A percentile compares a stretch with the other conserved stretches of the same genome.
Conservation (phyloP, 2,888 invertebrate genomes). For the Temnothorax rugatulus region DNA sequence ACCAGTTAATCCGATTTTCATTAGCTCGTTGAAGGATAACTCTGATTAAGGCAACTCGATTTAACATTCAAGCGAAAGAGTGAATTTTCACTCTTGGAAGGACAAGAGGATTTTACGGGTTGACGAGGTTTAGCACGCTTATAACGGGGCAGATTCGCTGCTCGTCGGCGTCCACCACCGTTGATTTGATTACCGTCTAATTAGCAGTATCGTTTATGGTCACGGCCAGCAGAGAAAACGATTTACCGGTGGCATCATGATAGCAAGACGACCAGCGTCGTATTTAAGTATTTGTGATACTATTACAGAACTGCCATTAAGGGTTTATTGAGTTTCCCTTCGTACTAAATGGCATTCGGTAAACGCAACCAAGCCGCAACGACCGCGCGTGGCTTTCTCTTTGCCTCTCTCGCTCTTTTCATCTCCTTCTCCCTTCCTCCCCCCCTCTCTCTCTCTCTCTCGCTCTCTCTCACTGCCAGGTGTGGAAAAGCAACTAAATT, state of each 20-base stretch:
- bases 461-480: background rate
- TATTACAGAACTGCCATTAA: constrained; percentile 65
- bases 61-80: constrained; percentile 20
- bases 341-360: constrained; percentile 33
- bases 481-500: constrained; percentile 60
- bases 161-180: constrained; percentile 27
- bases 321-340: constrained; percentile 70
- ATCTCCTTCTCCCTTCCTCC: background rate
- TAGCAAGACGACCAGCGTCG: constrained; percentile 2
- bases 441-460: background rate
- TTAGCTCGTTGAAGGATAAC: constrained; percentile 14
- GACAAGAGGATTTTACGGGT: constrained; percentile 8
- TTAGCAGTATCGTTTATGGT: constrained; percentile 52
- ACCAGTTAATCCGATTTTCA: constrained; percentile 1
- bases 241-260: constrained; percentile 36
- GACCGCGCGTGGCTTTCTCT: constrained; percentile 51
- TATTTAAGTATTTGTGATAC: constrained; percentile 65
- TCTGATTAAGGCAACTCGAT: constrained; percentile 21
- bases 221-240: constrained; percentile 30
- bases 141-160: constrained; percentile 12
- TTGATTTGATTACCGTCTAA: constrained; percentile 51
- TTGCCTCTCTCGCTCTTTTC: background rate
- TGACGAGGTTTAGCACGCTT: constrained; percentile 36
- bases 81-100: constrained; percentile 31
- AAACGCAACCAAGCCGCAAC: constrained; percentile 50